A percentile compares a stretch with the other conserved stretches of the same genome.
These are phyloP conservation scores for Abrostola tripartita DNA, from an alignment of 2,888 invertebrate genomes.

Conservation along the genomic window DNA sequence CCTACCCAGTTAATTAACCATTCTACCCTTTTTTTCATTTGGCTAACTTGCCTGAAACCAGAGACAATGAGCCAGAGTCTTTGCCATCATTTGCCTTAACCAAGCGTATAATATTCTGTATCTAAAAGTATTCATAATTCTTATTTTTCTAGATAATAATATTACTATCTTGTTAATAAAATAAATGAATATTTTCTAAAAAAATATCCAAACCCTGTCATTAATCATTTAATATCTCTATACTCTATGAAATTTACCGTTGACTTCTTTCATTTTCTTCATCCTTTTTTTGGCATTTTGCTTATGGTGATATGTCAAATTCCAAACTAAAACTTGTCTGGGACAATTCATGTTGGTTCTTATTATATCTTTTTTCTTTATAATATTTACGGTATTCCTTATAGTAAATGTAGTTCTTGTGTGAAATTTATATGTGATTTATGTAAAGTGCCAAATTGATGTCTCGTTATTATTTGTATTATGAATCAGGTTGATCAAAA, in stretches of 20 bases:
- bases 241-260: slow-evolving; percentile 77
- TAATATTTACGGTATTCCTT: slow-evolving; percentile 77
- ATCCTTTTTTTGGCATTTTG: slow-evolving; percentile 72
- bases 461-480: slow-evolving; percentile 77
- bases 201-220: no score
- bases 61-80: slow-evolving; percentile 18
- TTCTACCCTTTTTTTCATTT: neutral
- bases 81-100: neutral
- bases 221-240: slow-evolving; percentile 1
- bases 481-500: slow-evolving; percentile 86
- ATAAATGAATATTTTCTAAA: no score
- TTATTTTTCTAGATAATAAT: no score
- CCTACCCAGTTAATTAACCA: neutral
- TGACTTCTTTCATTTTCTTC: slow-evolving; percentile 63
- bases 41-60: slow-evolving; percentile 10
- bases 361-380: slow-evolving; percentile 77
- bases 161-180: no score
- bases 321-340: slow-evolving; percentile 83
- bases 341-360: slow-evolving; percentile 80
- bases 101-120: no score
- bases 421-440: slow-evolving; percentile 79
- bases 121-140: no score
- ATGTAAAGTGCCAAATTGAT: slow-evolving; percentile 86
- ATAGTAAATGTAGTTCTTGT: slow-evolving; percentile 78
- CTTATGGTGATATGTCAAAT: slow-evolving; percentile 82